A percentile compares a stretch with the other conserved stretches of the same genome.
phyloP scores from a whole-genome alignment of 2,797 vertebrate genomes.

The Pyrrhura leucotis region DNA sequence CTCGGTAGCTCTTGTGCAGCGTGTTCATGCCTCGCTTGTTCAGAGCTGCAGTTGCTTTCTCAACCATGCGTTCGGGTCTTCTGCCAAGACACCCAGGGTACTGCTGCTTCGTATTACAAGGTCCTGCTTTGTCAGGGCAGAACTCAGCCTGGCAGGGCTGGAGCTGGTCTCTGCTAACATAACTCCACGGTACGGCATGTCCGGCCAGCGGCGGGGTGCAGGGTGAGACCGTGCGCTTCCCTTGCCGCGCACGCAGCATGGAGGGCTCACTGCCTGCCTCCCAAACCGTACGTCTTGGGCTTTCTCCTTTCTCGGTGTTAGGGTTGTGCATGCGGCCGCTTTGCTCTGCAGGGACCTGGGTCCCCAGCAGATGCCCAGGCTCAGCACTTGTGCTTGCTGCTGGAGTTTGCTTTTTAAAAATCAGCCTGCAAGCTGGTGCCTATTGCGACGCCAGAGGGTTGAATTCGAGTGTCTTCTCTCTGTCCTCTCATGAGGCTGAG shows the following conservation, averaged over 20 bases:
- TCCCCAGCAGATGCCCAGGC: background rate
- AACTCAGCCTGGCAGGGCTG: conserved; percentile 40
- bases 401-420: background rate
- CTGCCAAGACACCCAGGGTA: conserved; percentile 70
- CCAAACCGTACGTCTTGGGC: conserved; percentile 52
- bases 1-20: conserved; percentile 10
- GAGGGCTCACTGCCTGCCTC: conserved; percentile 60
- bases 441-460: accelerated
- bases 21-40: conserved; percentile 61
- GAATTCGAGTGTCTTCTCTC: background rate
- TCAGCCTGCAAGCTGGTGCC: background rate
- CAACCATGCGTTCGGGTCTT: conserved; percentile 49
- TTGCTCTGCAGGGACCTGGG: background rate
- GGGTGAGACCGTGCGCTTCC: background rate
- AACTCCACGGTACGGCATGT: conserved; percentile 18
- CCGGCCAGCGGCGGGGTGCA: background rate
- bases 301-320: background rate
- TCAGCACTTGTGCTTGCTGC: background rate
- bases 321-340: background rate
- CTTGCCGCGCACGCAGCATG: conserved; percentile 29
- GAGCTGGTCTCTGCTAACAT: conserved; percentile 19
- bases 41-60: conserved; percentile 71
- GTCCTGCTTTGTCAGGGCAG: conserved; percentile 71
- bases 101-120: conserved; percentile 70
- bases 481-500: background rate